Evolutionary conservation across 2,797 vertebrate species (phyloP).

Genomic region (Intellagama lesueurii): DNA sequence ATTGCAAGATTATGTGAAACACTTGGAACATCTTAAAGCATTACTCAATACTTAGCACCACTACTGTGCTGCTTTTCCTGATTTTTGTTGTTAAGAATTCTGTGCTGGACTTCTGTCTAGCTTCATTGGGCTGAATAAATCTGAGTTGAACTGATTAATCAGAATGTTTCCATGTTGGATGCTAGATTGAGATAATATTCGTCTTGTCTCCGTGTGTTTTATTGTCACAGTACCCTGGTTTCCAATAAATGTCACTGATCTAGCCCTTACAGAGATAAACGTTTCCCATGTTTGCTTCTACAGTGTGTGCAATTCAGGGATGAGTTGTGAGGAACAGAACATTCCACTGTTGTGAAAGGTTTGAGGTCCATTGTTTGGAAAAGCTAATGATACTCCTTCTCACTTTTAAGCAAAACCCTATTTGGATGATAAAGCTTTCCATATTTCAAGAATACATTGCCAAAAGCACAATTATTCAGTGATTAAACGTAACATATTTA

Average conservation of each 20-base stretch:
- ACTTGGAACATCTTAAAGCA: background rate
- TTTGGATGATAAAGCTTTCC: background rate
- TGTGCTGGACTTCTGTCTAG: background rate
- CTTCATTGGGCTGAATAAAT: background rate
- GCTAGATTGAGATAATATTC: background rate
- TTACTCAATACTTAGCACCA: background rate
- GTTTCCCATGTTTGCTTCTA: background rate
- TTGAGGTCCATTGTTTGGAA: background rate
- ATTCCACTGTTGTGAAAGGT: background rate
- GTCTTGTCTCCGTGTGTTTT: background rate
- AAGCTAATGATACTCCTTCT: background rate
- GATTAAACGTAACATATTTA: slow-evolving; percentile 19
- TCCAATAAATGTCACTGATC: background rate
- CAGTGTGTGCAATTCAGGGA: background rate
- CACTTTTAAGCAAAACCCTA: background rate
- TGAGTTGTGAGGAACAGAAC: background rate
- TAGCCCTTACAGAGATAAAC: background rate
- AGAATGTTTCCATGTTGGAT: background rate
- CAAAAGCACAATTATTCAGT: slow-evolving; percentile 14
- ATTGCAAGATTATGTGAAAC: background rate
- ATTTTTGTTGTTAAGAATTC: background rate
- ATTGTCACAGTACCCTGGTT: background rate
- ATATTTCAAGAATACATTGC: slow-evolving; percentile 5
- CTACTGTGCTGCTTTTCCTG: background rate
- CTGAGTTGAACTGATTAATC: background rate